phyloP scores from a whole-genome alignment of 2,113 vertebrate species.

The Notechis scutatus region DNA sequence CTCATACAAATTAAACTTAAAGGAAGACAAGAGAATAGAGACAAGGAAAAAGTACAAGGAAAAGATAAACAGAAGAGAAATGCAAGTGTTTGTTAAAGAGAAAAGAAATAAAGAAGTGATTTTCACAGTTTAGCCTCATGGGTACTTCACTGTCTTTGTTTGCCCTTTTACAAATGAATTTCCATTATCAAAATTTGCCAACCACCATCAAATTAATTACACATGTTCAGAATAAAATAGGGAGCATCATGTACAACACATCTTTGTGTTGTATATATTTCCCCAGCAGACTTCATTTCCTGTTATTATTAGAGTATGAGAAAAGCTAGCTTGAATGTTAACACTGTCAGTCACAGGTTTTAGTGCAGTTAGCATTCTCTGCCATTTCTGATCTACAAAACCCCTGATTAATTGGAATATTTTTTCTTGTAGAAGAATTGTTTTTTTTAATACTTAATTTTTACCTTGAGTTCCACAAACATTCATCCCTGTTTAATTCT shows the following conservation, averaged over 20 bases:
- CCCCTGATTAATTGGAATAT: neutral
- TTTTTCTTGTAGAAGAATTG: neutral
- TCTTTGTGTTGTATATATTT: slow-evolving; percentile 19
- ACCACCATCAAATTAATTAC: slow-evolving; percentile 18
- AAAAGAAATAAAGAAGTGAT: neutral
- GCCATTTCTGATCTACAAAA: neutral
- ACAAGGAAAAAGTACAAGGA: neutral
- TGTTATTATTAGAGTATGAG: slow-evolving; percentile 12
- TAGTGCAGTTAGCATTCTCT: neutral
- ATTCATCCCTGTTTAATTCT: neutral
- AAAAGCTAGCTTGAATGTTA: neutral
- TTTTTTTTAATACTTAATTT: neutral
- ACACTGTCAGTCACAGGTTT: neutral
- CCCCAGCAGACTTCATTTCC: slow-evolving; percentile 1
- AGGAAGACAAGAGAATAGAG: neutral
- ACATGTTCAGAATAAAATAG: slow-evolving; percentile 13
- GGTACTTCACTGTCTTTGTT: neutral
- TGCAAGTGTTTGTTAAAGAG: neutral
- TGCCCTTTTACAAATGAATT: neutral
- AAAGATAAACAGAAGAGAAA: neutral
- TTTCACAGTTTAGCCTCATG: neutral
- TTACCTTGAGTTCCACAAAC: neutral
- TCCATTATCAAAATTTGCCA: neutral
- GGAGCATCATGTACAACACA: neutral
- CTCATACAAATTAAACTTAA: neutral